Base-by-base conservation (phyloP, 2,113 vertebrate genomes). In the Tyto alba region DNA sequence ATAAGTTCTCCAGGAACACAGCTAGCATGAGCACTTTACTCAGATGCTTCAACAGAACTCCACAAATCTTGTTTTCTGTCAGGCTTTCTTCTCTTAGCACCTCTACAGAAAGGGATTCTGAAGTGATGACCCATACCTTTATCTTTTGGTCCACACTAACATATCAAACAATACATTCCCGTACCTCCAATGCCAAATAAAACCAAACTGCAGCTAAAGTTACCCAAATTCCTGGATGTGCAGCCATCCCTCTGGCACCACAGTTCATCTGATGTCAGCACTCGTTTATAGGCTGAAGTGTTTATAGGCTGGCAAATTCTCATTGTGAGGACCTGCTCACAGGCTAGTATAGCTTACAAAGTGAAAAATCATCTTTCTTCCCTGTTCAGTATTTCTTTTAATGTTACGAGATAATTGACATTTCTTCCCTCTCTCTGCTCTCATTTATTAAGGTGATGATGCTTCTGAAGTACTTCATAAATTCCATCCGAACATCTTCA, bases 361-460 rank as follows among this genome's bases (percentile, higher is more conserved):
- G 62, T 34, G 45, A 75, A 81, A 79, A 3, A 10, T 48, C 20
- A 11, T 30, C 74, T 48, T 57, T 68, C 47, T 90, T 71, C 59
- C 32, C 30, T 64, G 26, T 48, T 74, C 56, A n/a, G 22, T 60
- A 26, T 47, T 55, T 89, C 34, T 81, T 71, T 48, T 47, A 48
- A 40, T 10, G 29, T 86, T 98, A 99, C 6, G 98, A 98, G 72
- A 99, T 99, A 94, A 99, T 99, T 11, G 98, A 99, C 99, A 99
- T 99, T 96, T 99, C 99, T 91, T 99, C 99, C 59, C 95, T 97
- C 72, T 99, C 99, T 91, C 98, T 98, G 96, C 96, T 99, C 97
- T 99, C 99, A 15, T 99, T 99, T 93, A 99, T 96, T 17, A 98
- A 93, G 21, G 95, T 99, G 69, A 98, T 82, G 30, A 99, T 96